These are phyloP conservation scores for Xerus inauris DNA, from an alignment of 2,113 vertebrate species.

Conservation along the genomic window DNA sequence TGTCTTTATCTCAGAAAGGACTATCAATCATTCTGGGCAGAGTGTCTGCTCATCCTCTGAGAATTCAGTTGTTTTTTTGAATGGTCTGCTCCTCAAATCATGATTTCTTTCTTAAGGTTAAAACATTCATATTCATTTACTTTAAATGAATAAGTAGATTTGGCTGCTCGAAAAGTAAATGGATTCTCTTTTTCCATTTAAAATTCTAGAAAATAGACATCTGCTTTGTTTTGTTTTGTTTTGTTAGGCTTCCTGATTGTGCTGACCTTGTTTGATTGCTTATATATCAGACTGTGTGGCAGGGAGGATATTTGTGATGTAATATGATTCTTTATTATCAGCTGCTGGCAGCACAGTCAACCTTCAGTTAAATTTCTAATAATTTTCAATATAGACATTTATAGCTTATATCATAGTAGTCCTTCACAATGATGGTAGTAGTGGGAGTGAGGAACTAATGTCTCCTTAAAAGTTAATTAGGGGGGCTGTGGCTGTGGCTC, in stretches of 20 bases:
- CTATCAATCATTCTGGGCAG: slow-evolving; percentile 33
- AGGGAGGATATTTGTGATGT: slow-evolving; percentile 55
- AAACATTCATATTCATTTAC: slow-evolving; percentile 43
- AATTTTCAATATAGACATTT: slow-evolving; percentile 55
- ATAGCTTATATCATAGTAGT: slow-evolving; percentile 55
- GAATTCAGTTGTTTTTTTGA: slow-evolving; percentile 50
- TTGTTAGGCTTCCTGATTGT: slow-evolving; percentile 42
- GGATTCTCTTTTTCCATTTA: slow-evolving; percentile 52
- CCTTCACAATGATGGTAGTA: slow-evolving; percentile 30
- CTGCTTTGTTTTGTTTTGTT: not conserved
- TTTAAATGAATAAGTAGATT: slow-evolving; percentile 62
- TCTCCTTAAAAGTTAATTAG: not conserved
- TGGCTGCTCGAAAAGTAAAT: slow-evolving; percentile 36
- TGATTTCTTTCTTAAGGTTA: slow-evolving; percentile 31
- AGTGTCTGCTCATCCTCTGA: not conserved
- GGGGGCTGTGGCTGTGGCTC: too few relatives aligned
- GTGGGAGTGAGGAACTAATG: not conserved
- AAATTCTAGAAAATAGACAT: slow-evolving; percentile 47
- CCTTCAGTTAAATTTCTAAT: slow-evolving; percentile 64
- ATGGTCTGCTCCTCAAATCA: slow-evolving; percentile 24
- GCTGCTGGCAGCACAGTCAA: slow-evolving; percentile 53
- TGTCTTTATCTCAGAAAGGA: not conserved
- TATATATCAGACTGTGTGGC: slow-evolving; percentile 43
- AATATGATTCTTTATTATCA: slow-evolving; percentile 61
- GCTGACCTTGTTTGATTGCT: slow-evolving; percentile 34